Evolutionary conservation across 1,140 invertebrate species (phyloP), one percentile per base, ranked within the genome.

Genomic region (Listronotus oregonensis): DNA sequence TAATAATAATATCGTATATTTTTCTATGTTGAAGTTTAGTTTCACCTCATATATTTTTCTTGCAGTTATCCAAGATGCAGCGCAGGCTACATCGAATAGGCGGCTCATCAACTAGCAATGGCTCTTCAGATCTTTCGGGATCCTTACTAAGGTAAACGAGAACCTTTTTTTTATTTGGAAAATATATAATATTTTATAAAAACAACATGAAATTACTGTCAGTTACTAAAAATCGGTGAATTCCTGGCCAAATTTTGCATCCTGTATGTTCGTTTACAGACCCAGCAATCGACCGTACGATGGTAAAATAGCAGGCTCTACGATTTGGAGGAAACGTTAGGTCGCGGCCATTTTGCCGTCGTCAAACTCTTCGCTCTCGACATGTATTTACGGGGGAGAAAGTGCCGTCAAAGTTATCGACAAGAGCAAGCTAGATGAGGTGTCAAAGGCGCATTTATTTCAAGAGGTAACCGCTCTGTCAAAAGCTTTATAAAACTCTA

Each of bases 321-420:
- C 79, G 96, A 98, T 81, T 84, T 99, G 73, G 93, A 97, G 79
- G 92, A 97, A 78, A 98, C 96, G 0, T 82, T 97, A 12, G 94
- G 94, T 10, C 88, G 90, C 62, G 97, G 96, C 46, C 96, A 99
- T 84, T 99, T 98, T 86, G 97, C 97, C 60, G 96, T 99, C 50
- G 98, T 99, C 17, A 99, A 99, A 85, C 82, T 98, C n/a, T n/a
- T n/a, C n/a, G n/a, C 65, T 97, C 98, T 9, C 85, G 93, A 67
- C 98, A 99, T 86, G 97, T 99, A 43, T 99, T 99, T 80, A 99
- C 97, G 42, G 96, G 96, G n/a, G 96, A 98, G 84, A 96, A 97
- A 82, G 97, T 99, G 91, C 91, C 50, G 91, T 93, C 40, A 93
- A 93, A 85, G 91, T 99, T 50, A 99, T 99, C 74, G 98, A 99